Conservation (phyloP, 2,888 invertebrate species). For the Acanthosepion esculentum region DNA sequence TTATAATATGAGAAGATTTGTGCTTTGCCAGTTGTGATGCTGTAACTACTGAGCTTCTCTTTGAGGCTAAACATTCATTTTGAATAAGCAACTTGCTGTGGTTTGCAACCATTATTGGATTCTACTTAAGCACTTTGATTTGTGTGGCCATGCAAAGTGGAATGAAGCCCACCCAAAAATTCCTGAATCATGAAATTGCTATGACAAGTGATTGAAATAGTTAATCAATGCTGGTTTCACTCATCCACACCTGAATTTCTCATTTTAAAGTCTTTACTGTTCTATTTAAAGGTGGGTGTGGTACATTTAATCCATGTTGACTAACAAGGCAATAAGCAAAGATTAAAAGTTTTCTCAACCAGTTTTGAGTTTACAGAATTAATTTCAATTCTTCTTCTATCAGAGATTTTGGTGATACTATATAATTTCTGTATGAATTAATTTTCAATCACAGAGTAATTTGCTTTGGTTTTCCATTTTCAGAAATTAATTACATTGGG, state of each 20-base stretch:
- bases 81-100: neutral
- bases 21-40: too few species aligned
- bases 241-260: conserved; percentile 33
- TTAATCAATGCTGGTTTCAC: neutral
- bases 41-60: neutral
- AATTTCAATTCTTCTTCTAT: neutral
- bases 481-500: neutral
- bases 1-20: too few species aligned
- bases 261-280: neutral
- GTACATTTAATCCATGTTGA: neutral
- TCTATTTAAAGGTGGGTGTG: neutral
- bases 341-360: neutral
- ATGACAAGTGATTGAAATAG: neutral
- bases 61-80: neutral
- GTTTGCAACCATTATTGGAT: conserved; percentile 4
- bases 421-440: neutral
- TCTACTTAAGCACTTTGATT: conserved; percentile 10
- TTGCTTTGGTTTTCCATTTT: neutral
- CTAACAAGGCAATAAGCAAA: neutral
- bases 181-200: neutral
- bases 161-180: neutral
- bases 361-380: neutral
- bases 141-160: neutral
- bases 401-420: neutral
- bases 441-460: neutral